Evolutionary conservation across 2,113 vertebrate genomes (phyloP), one percentile per base, ranked within the genome.

Genomic region (Chroicocephalus ridibundus): DNA sequence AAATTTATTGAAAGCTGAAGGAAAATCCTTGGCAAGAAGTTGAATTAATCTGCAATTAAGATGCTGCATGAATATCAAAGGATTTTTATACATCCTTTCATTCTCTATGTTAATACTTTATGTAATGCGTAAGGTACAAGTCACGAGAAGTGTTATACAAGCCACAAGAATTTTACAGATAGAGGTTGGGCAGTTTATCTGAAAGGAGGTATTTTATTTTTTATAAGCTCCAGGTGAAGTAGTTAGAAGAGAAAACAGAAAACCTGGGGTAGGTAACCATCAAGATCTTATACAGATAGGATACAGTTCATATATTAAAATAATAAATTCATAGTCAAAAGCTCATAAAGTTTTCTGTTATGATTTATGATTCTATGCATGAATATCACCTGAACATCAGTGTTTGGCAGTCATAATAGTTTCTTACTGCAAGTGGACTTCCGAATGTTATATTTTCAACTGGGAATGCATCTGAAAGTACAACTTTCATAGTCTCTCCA

Each of bases 161-260:
- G 5, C 8, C 31, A 58, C 16, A 72, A 70, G 5, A 86, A 76
- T 29, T 64, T 40, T 65, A 32, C 7, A 12, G 22, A 11, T 52
- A 29, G 0, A 40, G 8, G 46, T 11, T 4, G 2, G 0, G 0
- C 2, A 25, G 68, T 60, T 68, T 47, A n/a, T 16, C 11, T 83
- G 64, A 78, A 86, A 57, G 5, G 27, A 47, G 2, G 0, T 17
- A 14, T 26, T 86, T 38, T 62, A 14, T 42, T 38, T 49, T 71
- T 87, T 79, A 61, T 4, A 57, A 3, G 3, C 6, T 89, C 4
- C 15, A 72, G 1, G 10, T 75, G 11, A 86, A 91, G 18, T 9
- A 90, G 6, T 31, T 84, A 83, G 32, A 94, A 69, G 5, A 77
- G 52, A 79, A 72, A 75, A 38, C 3, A 77, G 52, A 76, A 72